phyloP scores from a whole-genome alignment of 1,140 invertebrate genomes.

The Tribolium madens region DNA sequence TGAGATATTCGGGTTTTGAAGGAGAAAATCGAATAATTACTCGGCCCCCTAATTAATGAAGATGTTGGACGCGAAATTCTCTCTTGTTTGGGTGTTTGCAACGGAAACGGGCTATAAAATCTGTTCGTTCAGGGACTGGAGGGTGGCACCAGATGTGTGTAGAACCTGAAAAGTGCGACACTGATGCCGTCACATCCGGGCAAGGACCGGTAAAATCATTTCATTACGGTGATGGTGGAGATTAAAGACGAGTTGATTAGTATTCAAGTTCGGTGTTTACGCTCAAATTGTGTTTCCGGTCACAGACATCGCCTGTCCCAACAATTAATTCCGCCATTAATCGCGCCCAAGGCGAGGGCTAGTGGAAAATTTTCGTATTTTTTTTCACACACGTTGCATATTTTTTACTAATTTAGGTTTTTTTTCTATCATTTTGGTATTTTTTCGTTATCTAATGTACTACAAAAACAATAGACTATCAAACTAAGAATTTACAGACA shows the following conservation, averaged over 20 bases:
- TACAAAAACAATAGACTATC: too few relatives aligned
- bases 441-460: too few relatives aligned
- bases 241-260: conserved; percentile 47
- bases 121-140: neutral
- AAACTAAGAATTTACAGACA: too few relatives aligned
- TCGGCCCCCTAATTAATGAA: neutral
- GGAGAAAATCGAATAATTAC: neutral
- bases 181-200: conserved; percentile 26
- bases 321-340: conserved; percentile 20
- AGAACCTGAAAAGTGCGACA: conserved; percentile 37
- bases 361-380: neutral
- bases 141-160: conserved; percentile 39
- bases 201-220: conserved; percentile 44
- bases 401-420: too few relatives aligned
- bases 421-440: neutral
- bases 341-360: neutral
- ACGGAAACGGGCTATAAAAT: conserved; percentile 40
- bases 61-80: neutral
- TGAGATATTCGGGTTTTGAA: neutral
- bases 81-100: neutral
- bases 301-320: conserved; percentile 23
- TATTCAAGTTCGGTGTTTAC: conserved; percentile 30
- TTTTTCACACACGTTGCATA: neutral
- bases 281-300: conserved; percentile 48
- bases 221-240: conserved; percentile 34